These are phyloP conservation scores for Tenualosa ilisha DNA, from an alignment of 2,797 vertebrate genomes.

Conservation along the genomic window DNA sequence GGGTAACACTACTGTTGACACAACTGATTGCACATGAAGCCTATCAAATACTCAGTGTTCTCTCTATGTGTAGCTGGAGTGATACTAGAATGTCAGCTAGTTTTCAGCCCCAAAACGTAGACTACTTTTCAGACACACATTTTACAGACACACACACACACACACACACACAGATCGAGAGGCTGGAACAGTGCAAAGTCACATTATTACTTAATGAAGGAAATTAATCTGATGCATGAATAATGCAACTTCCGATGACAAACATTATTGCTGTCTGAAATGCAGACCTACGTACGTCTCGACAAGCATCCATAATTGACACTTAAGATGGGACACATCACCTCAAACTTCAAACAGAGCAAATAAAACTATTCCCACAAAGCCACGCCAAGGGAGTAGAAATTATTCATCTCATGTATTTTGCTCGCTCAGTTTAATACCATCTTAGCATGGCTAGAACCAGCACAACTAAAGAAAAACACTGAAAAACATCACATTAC, in stretches of 20 bases:
- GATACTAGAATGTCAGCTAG: background rate
- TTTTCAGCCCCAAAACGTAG: background rate
- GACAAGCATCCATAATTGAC: conserved; percentile 20
- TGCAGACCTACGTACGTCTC: background rate
- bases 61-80: background rate
- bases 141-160: conserved; percentile 1
- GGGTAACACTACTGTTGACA: no score
- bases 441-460: background rate
- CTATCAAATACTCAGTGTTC: no score
- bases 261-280: background rate
- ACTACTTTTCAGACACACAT: background rate
- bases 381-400: background rate
- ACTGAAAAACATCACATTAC: background rate
- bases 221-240: background rate
- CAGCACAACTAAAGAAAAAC: background rate
- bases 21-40: no score
- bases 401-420: background rate
- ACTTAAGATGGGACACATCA: background rate
- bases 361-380: conserved; percentile 12
- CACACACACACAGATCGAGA: background rate
- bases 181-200: background rate
- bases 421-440: background rate
- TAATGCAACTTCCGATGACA: conserved; percentile 8
- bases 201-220: conserved; percentile 17
- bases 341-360: conserved; percentile 7